Evolutionary conservation across 2,888 invertebrate genomes (phyloP).

Genomic region (Fabriciana adippe): DNA sequence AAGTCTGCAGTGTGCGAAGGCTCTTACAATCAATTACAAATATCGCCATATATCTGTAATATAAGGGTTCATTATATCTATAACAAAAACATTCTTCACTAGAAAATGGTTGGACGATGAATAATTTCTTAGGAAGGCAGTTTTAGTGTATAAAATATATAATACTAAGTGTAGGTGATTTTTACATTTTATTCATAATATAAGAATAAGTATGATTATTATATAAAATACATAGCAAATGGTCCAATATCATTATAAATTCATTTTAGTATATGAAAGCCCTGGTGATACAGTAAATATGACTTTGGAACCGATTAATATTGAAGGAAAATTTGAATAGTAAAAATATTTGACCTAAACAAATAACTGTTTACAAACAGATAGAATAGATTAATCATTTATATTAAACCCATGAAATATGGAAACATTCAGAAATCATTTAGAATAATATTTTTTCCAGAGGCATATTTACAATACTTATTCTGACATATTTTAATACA

Average conservation of each 20-base stretch:
- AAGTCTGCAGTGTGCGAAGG: no score
- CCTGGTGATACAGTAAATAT: no score
- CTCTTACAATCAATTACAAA: no score
- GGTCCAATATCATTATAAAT: slow-evolving; percentile 44
- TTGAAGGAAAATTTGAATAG: background rate
- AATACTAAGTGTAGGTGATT: background rate
- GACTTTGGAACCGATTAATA: background rate
- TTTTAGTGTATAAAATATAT: slow-evolving; percentile 14
- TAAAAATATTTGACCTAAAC: background rate
- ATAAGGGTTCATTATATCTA: background rate
- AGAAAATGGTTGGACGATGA: slow-evolving; percentile 14
- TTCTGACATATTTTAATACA: background rate
- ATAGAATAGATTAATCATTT: no score
- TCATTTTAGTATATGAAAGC: slow-evolving; percentile 28
- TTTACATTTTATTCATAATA: slow-evolving; percentile 5
- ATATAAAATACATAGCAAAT: slow-evolving; percentile 32
- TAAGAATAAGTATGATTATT: slow-evolving; percentile 15
- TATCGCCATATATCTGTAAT: no score
- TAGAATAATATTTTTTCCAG: background rate
- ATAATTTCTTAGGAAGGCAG: slow-evolving; percentile 20
- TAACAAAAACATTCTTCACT: background rate
- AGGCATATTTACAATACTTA: slow-evolving; percentile 11
- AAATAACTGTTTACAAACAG: no score
- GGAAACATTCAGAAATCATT: no score
- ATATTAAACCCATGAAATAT: no score